Evolutionary conservation across 64 coral and sea anemone species (phyloP).

Genomic region (Orbicella faveolata): DNA sequence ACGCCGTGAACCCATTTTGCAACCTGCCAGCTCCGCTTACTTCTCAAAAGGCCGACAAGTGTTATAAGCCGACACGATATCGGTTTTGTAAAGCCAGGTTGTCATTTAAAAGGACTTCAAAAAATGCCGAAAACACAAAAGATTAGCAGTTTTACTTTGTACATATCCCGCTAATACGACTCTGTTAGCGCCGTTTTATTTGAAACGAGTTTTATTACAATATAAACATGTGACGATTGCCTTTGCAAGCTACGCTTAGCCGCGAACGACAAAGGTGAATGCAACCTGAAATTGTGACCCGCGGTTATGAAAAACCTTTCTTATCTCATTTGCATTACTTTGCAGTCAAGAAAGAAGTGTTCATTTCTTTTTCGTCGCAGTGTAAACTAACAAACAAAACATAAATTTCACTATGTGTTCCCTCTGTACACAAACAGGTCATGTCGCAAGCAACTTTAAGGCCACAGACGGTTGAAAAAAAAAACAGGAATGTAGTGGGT

Average conservation of each 20-base stretch:
- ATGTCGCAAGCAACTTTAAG: background rate
- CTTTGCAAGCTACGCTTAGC: background rate
- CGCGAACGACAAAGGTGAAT: background rate
- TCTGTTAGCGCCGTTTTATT: slow-evolving; percentile 2
- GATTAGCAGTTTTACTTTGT: slow-evolving; percentile 47
- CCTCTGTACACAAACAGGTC: slow-evolving; percentile 10
- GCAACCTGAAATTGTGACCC: background rate
- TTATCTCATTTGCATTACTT: background rate
- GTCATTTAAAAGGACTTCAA: slow-evolving; percentile 50
- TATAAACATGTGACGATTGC: background rate
- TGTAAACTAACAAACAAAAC: slow-evolving; percentile 35
- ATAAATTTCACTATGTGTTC: slow-evolving; percentile 6
- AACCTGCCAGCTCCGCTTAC: slow-evolving; percentile 14
- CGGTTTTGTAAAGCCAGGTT: slow-evolving; percentile 20
- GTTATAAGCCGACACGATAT: slow-evolving; percentile 34
- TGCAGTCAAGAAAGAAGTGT: background rate
- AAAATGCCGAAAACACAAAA: slow-evolving; percentile 45
- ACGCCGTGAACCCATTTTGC: slow-evolving; percentile 7
- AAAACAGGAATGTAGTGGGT: background rate
- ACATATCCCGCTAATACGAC: slow-evolving; percentile 2
- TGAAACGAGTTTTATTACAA: slow-evolving; percentile 14
- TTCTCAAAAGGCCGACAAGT: slow-evolving; percentile 41
- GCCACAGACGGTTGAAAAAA: background rate
- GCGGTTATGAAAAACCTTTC: background rate
- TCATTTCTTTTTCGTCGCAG: background rate